Evolutionary conservation across 2,113 vertebrate genomes (phyloP).

Genomic region (Pandion haliaetus): DNA sequence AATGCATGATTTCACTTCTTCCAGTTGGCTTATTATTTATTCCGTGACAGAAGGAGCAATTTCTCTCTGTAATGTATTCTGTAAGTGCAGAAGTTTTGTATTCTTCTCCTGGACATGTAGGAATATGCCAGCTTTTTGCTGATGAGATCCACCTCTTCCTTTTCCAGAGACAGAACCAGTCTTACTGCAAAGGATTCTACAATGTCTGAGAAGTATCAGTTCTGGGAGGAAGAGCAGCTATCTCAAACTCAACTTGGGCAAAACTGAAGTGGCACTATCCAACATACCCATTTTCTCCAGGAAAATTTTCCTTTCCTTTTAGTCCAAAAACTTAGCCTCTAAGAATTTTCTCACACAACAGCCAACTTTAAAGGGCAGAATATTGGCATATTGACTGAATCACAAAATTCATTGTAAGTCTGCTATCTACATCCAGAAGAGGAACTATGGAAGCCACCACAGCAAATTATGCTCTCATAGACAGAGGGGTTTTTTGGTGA

Average conservation of each 20-base stretch:
- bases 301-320: neutral
- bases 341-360: neutral
- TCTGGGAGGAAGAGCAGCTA: neutral
- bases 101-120: neutral
- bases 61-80: neutral
- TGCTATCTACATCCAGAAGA: neutral
- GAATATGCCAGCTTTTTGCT: neutral
- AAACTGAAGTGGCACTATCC: neutral
- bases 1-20: constrained; percentile 9
- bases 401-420: neutral
- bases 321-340: neutral
- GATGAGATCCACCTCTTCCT: neutral
- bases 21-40: constrained; percentile 11
- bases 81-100: neutral
- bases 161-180: neutral
- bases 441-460: neutral
- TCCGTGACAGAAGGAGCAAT: neutral
- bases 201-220: neutral
- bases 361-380: neutral
- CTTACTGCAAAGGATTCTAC: neutral
- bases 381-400: neutral
- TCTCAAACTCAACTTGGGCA: neutral
- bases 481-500: rapidly evolving
- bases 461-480: neutral
- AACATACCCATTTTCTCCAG: neutral